Conservation (phyloP, 2,113 vertebrate genomes). For the Anguilla rostrata region DNA sequence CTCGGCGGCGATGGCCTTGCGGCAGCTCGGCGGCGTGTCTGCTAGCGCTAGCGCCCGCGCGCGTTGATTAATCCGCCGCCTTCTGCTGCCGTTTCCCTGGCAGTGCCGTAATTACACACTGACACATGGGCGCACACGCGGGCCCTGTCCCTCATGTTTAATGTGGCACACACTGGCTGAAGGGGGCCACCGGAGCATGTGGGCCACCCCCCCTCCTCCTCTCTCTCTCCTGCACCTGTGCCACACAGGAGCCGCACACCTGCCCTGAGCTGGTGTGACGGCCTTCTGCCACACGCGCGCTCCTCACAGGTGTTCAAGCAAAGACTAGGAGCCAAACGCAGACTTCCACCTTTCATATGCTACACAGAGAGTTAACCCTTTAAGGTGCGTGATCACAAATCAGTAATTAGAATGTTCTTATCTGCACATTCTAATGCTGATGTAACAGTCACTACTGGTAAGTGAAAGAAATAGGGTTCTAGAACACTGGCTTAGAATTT, state of each 20-base stretch:
- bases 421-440: too few species aligned
- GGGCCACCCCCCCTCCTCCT: not conserved
- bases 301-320: not conserved
- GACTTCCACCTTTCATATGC: not conserved
- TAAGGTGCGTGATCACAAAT: too few species aligned
- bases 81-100: constrained; percentile 45
- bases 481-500: too few species aligned
- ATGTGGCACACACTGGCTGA: constrained; percentile 40
- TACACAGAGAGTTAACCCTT: not conserved
- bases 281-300: not conserved
- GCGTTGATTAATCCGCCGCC: constrained; percentile 48
- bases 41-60: constrained; percentile 30
- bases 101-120: constrained; percentile 49
- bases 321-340: not conserved
- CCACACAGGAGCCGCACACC: not conserved
- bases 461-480: too few species aligned
- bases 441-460: too few species aligned
- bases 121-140: constrained; percentile 39
- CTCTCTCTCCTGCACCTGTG: not conserved
- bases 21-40: constrained; percentile 33
- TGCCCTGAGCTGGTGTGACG: not conserved
- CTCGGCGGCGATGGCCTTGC: not conserved
- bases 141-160: constrained; percentile 48
- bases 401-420: too few species aligned
- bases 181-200: constrained; percentile 44